Conservation (phyloP, 1,140 invertebrate genomes). For the Hetaerina americana region DNA sequence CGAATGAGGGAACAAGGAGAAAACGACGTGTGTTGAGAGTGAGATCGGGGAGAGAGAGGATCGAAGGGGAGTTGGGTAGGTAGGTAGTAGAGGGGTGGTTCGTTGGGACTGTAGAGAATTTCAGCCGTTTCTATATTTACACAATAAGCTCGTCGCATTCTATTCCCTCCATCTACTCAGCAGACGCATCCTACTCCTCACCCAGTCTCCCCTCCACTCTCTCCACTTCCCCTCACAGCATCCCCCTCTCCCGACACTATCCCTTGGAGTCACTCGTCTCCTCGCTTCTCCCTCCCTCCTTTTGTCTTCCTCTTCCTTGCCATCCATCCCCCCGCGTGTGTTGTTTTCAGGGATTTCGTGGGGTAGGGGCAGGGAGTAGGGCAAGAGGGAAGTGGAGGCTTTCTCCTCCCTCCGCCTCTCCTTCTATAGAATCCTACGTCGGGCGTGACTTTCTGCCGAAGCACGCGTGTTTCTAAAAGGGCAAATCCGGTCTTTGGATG, state of each 20-base stretch:
- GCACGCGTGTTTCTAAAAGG: neutral
- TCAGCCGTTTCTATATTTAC: neutral
- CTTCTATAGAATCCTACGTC: neutral
- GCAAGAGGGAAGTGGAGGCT: neutral
- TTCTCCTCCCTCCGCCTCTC: neutral
- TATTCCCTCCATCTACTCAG: neutral
- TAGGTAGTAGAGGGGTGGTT: too few relatives aligned
- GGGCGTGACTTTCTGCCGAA: neutral
- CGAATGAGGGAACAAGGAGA: neutral
- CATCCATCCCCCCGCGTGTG: too few relatives aligned
- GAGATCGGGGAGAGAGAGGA: neutral
- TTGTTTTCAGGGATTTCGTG: neutral
- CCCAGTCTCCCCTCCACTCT: neutral
- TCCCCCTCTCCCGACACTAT: too few relatives aligned
- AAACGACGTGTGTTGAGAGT: neutral
- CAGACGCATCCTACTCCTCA: neutral
- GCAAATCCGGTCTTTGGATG: neutral
- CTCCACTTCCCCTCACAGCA: too few relatives aligned
- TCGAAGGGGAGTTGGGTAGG: neutral
- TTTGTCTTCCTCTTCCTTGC: neutral
- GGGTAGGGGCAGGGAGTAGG: neutral
- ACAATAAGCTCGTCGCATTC: neutral
- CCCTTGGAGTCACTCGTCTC: too few relatives aligned
- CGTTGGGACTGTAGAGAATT: neutral
- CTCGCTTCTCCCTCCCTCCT: neutral